A percentile compares a stretch with the other conserved stretches of the same genome.
phyloP scores from a whole-genome alignment of 2,797 vertebrate genomes.

The Antrozous pallidus region DNA sequence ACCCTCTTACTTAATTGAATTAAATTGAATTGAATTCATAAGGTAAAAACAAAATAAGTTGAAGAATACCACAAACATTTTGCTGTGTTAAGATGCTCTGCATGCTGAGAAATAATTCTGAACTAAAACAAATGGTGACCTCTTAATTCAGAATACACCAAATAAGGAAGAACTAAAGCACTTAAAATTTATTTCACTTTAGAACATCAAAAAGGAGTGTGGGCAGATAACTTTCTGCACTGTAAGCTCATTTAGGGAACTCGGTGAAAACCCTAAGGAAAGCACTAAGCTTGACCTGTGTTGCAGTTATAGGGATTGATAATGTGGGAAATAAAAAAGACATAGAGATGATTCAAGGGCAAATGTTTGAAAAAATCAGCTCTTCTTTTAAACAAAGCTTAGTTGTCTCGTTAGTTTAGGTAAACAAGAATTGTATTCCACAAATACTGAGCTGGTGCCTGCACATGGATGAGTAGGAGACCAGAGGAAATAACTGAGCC shows the following conservation, averaged over 20 bases:
- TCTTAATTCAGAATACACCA: background rate
- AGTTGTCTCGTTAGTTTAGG: background rate
- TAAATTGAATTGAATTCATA: background rate
- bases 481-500: background rate
- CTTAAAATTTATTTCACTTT: background rate
- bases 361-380: background rate
- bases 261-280: background rate
- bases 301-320: background rate
- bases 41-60: background rate
- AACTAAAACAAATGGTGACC: background rate
- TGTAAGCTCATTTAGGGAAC: background rate
- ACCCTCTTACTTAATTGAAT: background rate
- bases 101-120: background rate
- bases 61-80: background rate
- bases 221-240: background rate
- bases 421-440: background rate
- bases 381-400: background rate
- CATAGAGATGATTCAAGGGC: background rate
- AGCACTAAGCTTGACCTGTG: background rate
- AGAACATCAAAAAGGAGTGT: background rate
- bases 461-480: fast-evolving
- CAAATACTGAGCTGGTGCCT: background rate
- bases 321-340: background rate
- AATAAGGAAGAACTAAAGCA: background rate
- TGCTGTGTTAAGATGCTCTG: background rate